Percentiles rank a stretch among this genome's conserved stretches.
These are phyloP conservation scores for Phrynocephalus guinanensis DNA, from an alignment of 2,797 vertebrate genomes.

Conservation along the genomic window DNA sequence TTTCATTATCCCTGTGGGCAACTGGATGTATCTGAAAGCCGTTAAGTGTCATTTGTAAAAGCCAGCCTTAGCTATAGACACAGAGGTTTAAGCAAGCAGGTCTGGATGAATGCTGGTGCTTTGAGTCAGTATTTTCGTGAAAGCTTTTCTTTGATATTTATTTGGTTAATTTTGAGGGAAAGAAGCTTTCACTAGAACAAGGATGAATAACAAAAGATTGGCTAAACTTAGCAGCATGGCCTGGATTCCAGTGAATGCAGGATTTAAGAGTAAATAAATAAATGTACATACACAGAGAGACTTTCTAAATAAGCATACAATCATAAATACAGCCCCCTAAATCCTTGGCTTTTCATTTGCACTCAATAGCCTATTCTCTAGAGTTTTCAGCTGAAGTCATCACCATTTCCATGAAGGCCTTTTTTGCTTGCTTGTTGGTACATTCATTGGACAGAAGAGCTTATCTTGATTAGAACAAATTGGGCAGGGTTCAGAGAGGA, in stretches of 20 bases:
- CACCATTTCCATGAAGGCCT: neutral
- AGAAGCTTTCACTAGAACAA: slow-evolving; percentile 33
- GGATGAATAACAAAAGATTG: slow-evolving; percentile 23
- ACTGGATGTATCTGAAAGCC: slow-evolving; percentile 47
- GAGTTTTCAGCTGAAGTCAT: neutral
- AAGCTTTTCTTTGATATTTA: slow-evolving; percentile 46
- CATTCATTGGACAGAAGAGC: neutral
- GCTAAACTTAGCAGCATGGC: neutral
- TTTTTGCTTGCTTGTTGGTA: slow-evolving; percentile 1
- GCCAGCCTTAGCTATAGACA: slow-evolving; percentile 53
- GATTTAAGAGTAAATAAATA: neutral
- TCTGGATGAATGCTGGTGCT: neutral
- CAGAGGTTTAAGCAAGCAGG: slow-evolving; percentile 44
- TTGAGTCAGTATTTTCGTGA: slow-evolving; percentile 48
- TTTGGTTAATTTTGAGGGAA: neutral
- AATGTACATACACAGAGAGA: too few relatives aligned
- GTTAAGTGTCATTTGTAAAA: slow-evolving; percentile 58
- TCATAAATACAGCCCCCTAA: too few relatives aligned
- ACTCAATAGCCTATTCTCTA: slow-evolving; percentile 1
- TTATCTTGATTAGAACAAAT: neutral
- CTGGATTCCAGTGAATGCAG: neutral
- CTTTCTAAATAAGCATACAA: neutral
- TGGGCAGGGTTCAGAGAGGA: neutral
- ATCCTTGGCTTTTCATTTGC: slow-evolving; percentile 27
- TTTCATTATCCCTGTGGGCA: slow-evolving; percentile 66